Conservation (phyloP, 2,888 invertebrate species). For the Zele albiditarsus region DNA sequence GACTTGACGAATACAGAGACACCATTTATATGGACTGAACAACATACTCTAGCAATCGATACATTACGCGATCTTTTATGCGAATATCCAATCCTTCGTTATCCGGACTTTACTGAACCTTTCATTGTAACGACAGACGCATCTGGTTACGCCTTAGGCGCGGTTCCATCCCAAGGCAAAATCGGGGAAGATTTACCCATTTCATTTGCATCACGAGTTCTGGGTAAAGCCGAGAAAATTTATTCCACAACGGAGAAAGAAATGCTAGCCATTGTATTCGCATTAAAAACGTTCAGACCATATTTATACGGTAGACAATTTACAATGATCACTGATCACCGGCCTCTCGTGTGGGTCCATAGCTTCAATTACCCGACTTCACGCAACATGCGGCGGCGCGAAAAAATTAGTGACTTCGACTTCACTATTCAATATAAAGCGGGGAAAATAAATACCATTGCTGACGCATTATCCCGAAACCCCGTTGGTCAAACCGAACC, state of each 20-base stretch:
- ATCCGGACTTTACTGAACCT: no score
- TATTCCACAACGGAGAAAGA: no score
- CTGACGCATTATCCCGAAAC: no score
- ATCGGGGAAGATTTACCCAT: slow-evolving; percentile 27
- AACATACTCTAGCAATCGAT: slow-evolving; percentile 34
- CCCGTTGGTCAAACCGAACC: no score
- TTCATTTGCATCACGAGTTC: neutral
- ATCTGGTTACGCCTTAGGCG: no score
- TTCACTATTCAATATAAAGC: no score
- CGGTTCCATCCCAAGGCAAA: no score
- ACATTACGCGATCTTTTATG: slow-evolving; percentile 44
- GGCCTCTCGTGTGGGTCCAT: slow-evolving; percentile 32
- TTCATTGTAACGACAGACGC: no score
- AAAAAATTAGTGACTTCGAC: neutral
- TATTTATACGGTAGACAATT: slow-evolving; percentile 38
- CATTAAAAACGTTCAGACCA: neutral
- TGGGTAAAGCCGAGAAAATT: no score
- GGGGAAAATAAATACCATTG: neutral
- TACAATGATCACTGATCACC: slow-evolving; percentile 36
- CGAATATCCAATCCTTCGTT: no score
- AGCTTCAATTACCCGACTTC: neutral
- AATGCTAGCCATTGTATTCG: no score
- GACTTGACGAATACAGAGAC: no score
- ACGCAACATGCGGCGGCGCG: slow-evolving; percentile 15
- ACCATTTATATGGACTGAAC: slow-evolving; percentile 39